A percentile compares a stretch with the other conserved stretches of the same genome.
Evolutionary conservation across 2,797 vertebrate species (phyloP).

Genomic region (Semaprochilodus insignis): DNA sequence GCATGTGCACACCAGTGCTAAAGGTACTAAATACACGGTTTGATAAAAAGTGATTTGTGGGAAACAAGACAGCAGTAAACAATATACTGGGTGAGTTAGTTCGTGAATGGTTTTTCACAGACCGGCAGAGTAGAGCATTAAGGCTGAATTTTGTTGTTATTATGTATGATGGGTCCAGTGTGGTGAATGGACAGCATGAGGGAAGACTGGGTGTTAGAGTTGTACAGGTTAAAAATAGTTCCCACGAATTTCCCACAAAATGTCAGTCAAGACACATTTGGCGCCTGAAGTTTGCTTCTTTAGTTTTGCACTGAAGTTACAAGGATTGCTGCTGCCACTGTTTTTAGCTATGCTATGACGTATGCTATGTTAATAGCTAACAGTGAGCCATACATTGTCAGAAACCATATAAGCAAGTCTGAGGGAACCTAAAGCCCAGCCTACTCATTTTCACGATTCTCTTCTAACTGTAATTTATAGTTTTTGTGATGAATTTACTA

Average conservation of each 20-base stretch:
- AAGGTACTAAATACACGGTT: not conserved
- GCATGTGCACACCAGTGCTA: constrained; percentile 11
- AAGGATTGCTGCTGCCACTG: no score
- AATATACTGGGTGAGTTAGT: not conserved
- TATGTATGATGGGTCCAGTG: not conserved
- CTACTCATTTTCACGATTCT: no score
- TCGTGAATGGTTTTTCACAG: not conserved
- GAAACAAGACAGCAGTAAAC: not conserved
- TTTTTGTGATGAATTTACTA: no score
- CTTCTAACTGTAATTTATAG: no score
- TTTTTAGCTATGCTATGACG: no score
- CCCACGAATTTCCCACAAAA: not conserved
- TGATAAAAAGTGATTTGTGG: not conserved
- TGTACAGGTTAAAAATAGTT: not conserved
- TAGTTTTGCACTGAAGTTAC: no score
- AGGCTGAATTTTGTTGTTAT: not conserved
- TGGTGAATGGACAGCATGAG: constrained; percentile 5
- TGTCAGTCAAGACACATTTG: not conserved
- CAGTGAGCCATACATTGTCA: no score
- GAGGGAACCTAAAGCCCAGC: no score
- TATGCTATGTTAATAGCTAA: no score
- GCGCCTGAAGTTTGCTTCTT: no score
- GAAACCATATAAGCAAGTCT: no score
- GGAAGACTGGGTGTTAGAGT: not conserved
- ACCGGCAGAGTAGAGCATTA: no score